phyloP scores from a whole-genome alignment of 2,797 vertebrate genomes.

The Macropus fuliginosus region DNA sequence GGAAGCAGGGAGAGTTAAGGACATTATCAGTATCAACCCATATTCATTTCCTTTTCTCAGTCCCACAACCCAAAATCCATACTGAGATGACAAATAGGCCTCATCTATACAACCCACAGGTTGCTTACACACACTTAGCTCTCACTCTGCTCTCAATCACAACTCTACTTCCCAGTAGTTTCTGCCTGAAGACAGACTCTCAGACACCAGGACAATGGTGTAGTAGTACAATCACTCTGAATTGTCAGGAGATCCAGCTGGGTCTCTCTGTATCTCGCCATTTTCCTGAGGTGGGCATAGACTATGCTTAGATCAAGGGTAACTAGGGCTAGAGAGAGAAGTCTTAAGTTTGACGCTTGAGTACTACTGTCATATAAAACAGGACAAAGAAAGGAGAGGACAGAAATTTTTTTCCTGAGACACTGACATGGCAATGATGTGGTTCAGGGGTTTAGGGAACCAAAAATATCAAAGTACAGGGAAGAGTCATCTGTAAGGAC shows the following conservation, averaged over 20 bases:
- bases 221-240: slow-evolving; percentile 52
- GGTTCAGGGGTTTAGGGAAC: neutral
- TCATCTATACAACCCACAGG: slow-evolving; percentile 82
- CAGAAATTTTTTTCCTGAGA: neutral
- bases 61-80: slow-evolving; percentile 90
- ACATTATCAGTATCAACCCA: slow-evolving; percentile 88
- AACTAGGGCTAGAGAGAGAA: slow-evolving; percentile 45
- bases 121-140: slow-evolving; percentile 87
- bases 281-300: slow-evolving; percentile 58
- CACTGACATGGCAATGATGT: neutral
- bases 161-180: slow-evolving; percentile 72
- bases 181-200: slow-evolving; percentile 56
- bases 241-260: slow-evolving; percentile 63
- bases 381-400: neutral
- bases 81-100: slow-evolving; percentile 87
- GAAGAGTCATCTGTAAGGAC: too few relatives aligned
- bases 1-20: slow-evolving; percentile 79
- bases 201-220: slow-evolving; percentile 65
- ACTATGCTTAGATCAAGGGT: slow-evolving; percentile 69
- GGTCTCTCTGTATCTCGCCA: slow-evolving; percentile 45
- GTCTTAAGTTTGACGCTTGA: too few relatives aligned
- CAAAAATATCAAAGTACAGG: too few relatives aligned
- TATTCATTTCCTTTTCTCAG: slow-evolving; percentile 86
- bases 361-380: too few relatives aligned
- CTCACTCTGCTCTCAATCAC: slow-evolving; percentile 67